These are phyloP conservation scores for Montipora sp. DNA, from an alignment of 64 coral and sea anemone genomes.

Conservation along the genomic window DNA sequence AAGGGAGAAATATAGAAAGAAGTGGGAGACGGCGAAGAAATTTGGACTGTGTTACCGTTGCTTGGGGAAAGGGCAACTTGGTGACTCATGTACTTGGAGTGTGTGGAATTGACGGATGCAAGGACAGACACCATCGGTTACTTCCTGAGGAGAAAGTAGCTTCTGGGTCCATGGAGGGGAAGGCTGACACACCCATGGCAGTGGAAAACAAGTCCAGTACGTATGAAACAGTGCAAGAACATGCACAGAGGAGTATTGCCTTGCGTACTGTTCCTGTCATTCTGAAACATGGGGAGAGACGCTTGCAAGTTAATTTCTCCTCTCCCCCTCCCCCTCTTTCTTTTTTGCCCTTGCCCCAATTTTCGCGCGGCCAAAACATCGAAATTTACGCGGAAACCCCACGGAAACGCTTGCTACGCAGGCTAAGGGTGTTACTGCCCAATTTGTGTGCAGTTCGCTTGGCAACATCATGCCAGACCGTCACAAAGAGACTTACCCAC, in stretches of 20 bases:
- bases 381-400: too few species aligned
- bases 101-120: slow-evolving; percentile 38
- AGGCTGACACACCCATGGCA: background rate
- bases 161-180: background rate
- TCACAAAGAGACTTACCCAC: too few species aligned
- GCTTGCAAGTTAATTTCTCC: too few species aligned
- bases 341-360: background rate
- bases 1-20: slow-evolving; percentile 44
- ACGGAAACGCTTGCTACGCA: too few species aligned
- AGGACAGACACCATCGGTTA: slow-evolving; percentile 25
- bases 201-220: too few species aligned
- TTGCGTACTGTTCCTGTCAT: background rate
- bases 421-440: too few species aligned
- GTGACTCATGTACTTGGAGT: slow-evolving; percentile 40
- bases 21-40: slow-evolving; percentile 69
- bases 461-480: too few species aligned
- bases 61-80: slow-evolving; percentile 43
- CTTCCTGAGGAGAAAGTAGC: slow-evolving; percentile 15
- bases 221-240: background rate
- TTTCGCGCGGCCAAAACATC: too few species aligned
- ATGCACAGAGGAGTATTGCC: background rate
- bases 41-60: slow-evolving; percentile 73
- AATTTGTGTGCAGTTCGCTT: too few species aligned
- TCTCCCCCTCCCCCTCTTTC: background rate
- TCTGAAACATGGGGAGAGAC: slow-evolving; percentile 12